A percentile compares a stretch with the other conserved stretches of the same genome.
Evolutionary conservation across 2,113 vertebrate genomes (phyloP).

Genomic region (Taxidea taxus): DNA sequence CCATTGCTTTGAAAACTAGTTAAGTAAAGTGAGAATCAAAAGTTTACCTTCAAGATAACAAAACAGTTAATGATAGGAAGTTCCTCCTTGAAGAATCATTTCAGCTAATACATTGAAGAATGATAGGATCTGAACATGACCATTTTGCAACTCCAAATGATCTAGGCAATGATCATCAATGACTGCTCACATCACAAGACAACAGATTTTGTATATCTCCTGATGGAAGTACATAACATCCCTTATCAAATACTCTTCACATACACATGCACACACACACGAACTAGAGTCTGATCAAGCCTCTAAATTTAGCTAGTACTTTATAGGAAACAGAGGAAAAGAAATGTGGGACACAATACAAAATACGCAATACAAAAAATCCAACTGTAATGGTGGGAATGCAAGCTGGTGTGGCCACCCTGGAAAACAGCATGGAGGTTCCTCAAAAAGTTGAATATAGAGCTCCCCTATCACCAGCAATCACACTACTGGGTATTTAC

Average conservation of each 20-base stretch:
- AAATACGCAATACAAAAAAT: not conserved
- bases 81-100: not conserved
- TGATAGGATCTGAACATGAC: not conserved
- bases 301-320: not conserved
- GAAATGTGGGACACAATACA: not conserved
- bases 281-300: not conserved
- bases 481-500: no score
- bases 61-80: not conserved
- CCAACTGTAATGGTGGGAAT: not conserved
- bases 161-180: not conserved
- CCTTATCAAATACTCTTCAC: not conserved
- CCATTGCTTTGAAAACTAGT: not conserved
- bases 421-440: no score
- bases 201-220: not conserved
- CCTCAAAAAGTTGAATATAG: no score
- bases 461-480: no score
- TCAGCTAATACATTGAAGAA: not conserved
- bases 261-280: not conserved
- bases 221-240: not conserved
- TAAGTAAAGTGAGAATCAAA: not conserved
- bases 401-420: no score
- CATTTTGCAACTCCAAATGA: not conserved
- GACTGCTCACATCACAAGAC: not conserved
- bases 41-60: not conserved
- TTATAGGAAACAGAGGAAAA: not conserved